Conservation (phyloP, 2,888 invertebrate genomes). For the Chrysolina americana region DNA sequence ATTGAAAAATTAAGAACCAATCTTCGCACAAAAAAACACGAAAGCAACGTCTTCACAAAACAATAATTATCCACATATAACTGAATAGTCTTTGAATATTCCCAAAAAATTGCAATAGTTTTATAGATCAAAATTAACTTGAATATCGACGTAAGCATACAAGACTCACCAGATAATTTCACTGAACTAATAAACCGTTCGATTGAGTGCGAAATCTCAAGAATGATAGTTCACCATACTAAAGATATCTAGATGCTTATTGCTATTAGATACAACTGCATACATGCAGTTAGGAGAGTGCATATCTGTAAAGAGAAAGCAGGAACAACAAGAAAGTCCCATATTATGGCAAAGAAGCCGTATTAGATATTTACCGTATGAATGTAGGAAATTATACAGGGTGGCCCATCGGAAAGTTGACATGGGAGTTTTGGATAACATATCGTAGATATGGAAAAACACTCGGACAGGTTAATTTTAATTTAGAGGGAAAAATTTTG, state of each 20-base stretch:
- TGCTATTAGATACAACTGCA: slow-evolving; percentile 18
- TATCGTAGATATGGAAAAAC: no score
- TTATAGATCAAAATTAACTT: not conserved
- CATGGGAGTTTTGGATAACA: no score
- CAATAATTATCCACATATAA: no score
- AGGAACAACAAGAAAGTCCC: slow-evolving; percentile 23
- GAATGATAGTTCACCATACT: not conserved
- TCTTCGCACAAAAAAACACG: no score
- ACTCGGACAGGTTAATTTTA: no score
- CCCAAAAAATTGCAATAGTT: not conserved
- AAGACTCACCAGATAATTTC: not conserved
- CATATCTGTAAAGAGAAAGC: slow-evolving; percentile 28
- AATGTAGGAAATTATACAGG: slow-evolving; percentile 19
- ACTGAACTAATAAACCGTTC: not conserved
- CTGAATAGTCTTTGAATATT: not conserved
- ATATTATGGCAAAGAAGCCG: slow-evolving; percentile 18
- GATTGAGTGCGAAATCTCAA: slow-evolving; percentile 1
- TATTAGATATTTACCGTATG: slow-evolving; percentile 10
- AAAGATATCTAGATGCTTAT: not conserved
- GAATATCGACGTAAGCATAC: no score
- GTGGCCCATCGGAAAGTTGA: no score
- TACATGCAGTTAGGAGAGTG: slow-evolving; percentile 16
- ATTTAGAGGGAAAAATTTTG: no score
- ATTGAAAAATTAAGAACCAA: no score
- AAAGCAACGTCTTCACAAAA: no score